A percentile compares a stretch with the other conserved stretches of the same genome.
Evolutionary conservation across 1,140 invertebrate genomes (phyloP).

Genomic region (Calephelis nemesis): DNA sequence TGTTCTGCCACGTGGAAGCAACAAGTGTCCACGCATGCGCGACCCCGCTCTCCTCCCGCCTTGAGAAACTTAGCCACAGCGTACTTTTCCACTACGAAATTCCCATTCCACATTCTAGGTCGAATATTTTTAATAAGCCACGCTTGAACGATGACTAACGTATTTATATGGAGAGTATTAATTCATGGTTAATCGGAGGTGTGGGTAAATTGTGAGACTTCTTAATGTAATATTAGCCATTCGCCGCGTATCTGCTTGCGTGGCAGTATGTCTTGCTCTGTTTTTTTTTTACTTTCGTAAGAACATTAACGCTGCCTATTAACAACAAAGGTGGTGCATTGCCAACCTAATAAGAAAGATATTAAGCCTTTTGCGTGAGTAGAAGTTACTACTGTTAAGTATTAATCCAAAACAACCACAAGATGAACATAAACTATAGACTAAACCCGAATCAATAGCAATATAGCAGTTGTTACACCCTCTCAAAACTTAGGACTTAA

Average conservation of each 20-base stretch:
- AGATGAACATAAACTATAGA: too few relatives aligned
- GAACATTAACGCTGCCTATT: too few relatives aligned
- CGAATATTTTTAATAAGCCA: conserved; percentile 26
- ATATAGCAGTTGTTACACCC: too few relatives aligned
- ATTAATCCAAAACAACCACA: too few relatives aligned
- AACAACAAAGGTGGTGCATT: too few relatives aligned
- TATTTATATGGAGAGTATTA: not conserved
- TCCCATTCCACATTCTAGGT: conserved; percentile 38
- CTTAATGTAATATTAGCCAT: not conserved
- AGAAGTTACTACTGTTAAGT: too few relatives aligned
- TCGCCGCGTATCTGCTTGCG: not conserved
- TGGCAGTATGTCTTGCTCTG: too few relatives aligned
- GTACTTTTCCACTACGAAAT: conserved; percentile 64
- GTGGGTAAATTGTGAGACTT: not conserved
- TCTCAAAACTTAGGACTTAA: too few relatives aligned
- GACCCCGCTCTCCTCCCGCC: conserved; percentile 27
- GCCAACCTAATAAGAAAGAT: too few relatives aligned
- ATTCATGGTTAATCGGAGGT: not conserved
- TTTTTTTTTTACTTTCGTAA: too few relatives aligned
- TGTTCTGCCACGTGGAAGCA: conserved; percentile 35
- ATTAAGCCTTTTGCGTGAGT: too few relatives aligned
- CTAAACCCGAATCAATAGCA: too few relatives aligned
- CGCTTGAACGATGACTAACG: conserved; percentile 5
- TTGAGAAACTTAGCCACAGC: conserved; percentile 40
- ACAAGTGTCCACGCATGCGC: conserved; percentile 68